phyloP scores from a whole-genome alignment of 2,113 vertebrate genomes.

The Columbina picui region DNA sequence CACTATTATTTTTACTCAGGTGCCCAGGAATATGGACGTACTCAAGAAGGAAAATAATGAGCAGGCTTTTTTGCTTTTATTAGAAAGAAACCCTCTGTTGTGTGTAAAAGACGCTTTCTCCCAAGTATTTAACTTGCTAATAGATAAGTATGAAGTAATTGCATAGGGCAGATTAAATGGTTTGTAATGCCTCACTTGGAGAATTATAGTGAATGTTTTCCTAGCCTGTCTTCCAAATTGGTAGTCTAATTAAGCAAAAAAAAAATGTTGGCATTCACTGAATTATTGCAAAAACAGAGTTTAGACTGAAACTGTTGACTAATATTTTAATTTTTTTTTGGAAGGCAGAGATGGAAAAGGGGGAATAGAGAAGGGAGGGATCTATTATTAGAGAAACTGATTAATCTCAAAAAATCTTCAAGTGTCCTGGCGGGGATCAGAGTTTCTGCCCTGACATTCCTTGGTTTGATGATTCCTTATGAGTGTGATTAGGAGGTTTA shows the following conservation, averaged over 20 bases:
- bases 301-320: not conserved
- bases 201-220: slow-evolving; percentile 5
- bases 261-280: not conserved
- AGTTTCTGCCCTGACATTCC: not conserved
- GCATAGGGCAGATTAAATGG: not conserved
- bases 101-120: not conserved
- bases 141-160: not conserved
- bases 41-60: not conserved
- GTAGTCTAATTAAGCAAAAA: not conserved
- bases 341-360: not conserved
- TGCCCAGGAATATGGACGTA: not conserved
- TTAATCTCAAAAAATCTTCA: not conserved
- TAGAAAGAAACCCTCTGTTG: not conserved
- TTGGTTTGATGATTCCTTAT: not conserved
- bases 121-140: not conserved
- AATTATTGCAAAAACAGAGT: not conserved
- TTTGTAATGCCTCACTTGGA: not conserved
- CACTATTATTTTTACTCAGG: not conserved
- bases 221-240: not conserved
- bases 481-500: not conserved
- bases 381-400: not conserved
- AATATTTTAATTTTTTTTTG: not conserved
- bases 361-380: not conserved
- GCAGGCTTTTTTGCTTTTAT: not conserved
- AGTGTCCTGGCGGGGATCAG: not conserved